These are phyloP conservation scores for Australoheros facetus DNA, from an alignment of 2,797 vertebrate species.

Conservation along the genomic window DNA sequence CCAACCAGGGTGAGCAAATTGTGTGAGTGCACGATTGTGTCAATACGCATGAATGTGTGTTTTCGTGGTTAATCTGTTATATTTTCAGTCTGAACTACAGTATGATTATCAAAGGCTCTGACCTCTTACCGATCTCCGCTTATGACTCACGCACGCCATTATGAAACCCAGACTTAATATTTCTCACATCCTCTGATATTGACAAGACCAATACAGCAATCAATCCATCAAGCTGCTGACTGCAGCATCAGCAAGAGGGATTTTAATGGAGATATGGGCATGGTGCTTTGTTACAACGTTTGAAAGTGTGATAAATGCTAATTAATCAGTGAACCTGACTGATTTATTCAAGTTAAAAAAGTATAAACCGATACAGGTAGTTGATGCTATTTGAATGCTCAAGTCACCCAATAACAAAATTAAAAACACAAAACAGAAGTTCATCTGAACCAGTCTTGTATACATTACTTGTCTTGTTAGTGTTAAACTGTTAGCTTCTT, in stretches of 20 bases:
- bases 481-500: neutral
- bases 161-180: conserved; percentile 70
- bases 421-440: neutral
- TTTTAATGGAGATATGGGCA: neutral
- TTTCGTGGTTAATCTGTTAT: conserved; percentile 58
- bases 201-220: conserved; percentile 11
- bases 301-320: neutral
- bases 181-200: conserved; percentile 73
- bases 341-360: neutral
- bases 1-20: neutral
- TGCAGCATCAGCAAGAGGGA: neutral
- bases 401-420: neutral
- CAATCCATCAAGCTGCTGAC: neutral
- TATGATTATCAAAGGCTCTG: conserved; percentile 63
- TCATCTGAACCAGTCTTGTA: neutral
- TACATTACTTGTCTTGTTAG: neutral
- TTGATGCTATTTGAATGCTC: neutral
- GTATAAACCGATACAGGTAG: neutral
- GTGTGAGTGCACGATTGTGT: neutral
- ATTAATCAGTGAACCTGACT: neutral
- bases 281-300: neutral
- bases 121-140: conserved; percentile 66
- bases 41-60: conserved; percentile 1
- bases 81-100: conserved; percentile 52
- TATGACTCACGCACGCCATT: conserved; percentile 75